Base-by-base conservation (phyloP, 2,888 invertebrate genomes). In the Apeira syringaria region DNA sequence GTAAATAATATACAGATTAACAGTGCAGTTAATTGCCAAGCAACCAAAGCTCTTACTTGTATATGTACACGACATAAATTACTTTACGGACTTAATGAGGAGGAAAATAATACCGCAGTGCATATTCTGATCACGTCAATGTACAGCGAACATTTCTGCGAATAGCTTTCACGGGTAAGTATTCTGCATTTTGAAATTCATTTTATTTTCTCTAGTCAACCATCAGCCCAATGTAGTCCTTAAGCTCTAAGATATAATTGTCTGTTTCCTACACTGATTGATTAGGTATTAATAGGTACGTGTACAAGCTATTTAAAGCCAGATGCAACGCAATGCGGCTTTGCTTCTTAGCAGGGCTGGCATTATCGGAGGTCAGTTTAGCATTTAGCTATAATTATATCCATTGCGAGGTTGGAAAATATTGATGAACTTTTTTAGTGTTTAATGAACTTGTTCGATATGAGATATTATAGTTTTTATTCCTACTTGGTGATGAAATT, bases 151-250 rank as follows among this genome's bases (percentile, higher is more conserved):
- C 64, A 73, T 62, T 80, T 80, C 83, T 74, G 53, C 64, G 86
- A 80, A 85, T 64, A 65, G 75, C 84, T 84, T 87, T 86, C 82
- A 76, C 81, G 70, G 65, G 63, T 69, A 66, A 71, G 67, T 68
- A 76, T 76, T 76, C 68, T 70, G 66, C 75, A 77, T 76, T 76
- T 69, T 69, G 68, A 70, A 73, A 69, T 71, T 69, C 68, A 74
- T 75, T 76, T 69, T 61, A 58, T 69, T 74, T 72, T 68, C 68
- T 64, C 32, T 30, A 42, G 27, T 15, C 34, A 28, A 22, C 24
- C 40, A 36, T 9, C 29, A 28, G 26, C 48, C 54, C 36, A 75
- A 66, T 63, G 52, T 64, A 55, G 59, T 59, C 68, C 68, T 69
- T 76, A 61, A 57, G 48, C 32, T 46, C 47, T 43, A 38, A 44